Evolutionary conservation across 2,888 invertebrate species (phyloP).

Genomic region (Acrobeloides nanus): DNA sequence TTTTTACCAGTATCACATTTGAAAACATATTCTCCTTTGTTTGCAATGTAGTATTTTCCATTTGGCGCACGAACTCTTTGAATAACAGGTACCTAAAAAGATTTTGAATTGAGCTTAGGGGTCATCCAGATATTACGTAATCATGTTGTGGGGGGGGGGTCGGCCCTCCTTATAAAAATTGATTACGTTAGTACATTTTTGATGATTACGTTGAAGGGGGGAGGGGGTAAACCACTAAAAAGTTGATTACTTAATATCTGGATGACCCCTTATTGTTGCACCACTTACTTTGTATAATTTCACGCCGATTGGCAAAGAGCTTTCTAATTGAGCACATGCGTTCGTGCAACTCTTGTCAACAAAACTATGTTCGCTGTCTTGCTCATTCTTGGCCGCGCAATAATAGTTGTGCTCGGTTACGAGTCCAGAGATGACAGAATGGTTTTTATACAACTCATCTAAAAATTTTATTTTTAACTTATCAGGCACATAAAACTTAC

Average conservation of each 20-base stretch:
- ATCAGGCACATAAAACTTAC: neutral
- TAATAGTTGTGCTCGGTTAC: neutral
- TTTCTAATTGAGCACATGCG: neutral
- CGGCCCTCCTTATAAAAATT: too few species aligned
- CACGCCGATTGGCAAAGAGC: neutral
- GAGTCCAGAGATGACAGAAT: neutral
- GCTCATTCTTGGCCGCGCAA: neutral
- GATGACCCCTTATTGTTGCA: too few species aligned
- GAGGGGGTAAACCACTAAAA: too few species aligned
- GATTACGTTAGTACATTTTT: too few species aligned
- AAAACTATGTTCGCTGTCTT: neutral
- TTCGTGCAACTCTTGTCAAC: neutral
- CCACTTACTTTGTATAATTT: neutral
- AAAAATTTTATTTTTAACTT: neutral
- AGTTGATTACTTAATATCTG: too few species aligned
- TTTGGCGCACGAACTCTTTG: neutral
- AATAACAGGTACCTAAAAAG: neutral
- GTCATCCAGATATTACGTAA: too few species aligned
- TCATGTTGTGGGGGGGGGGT: too few species aligned
- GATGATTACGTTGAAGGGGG: too few species aligned
- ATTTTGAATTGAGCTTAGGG: neutral
- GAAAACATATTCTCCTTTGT: neutral
- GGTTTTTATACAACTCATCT: neutral
- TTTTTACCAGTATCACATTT: neutral
- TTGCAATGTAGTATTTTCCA: neutral